Percentiles rank a stretch among this genome's conserved stretches.
phyloP scores from a whole-genome alignment of 2,888 invertebrate species.

The Agrochola lota region DNA sequence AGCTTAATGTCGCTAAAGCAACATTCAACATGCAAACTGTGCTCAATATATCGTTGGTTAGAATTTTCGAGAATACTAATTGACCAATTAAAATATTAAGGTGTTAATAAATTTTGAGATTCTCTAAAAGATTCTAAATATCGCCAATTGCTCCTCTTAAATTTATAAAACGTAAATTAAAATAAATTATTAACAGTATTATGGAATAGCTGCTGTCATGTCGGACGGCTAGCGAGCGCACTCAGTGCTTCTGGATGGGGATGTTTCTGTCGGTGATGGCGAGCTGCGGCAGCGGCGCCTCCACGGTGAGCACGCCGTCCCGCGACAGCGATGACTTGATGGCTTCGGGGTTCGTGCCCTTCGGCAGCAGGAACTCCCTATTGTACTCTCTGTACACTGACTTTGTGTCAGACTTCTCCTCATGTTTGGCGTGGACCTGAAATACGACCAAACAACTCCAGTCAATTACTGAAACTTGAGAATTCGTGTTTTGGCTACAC shows the following conservation, averaged over 20 bases:
- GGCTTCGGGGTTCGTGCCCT: conserved; percentile 98
- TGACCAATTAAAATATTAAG: conserved; percentile 76
- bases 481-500: conserved; percentile 61
- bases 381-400: conserved; percentile 99
- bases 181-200: conserved; percentile 89
- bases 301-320: conserved; percentile 98
- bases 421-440: conserved; percentile 99
- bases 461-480: conserved; percentile 38
- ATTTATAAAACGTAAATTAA: conserved; percentile 87
- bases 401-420: conserved; percentile 99
- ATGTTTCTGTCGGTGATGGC: conserved; percentile 95
- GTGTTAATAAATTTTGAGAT: conserved; percentile 86
- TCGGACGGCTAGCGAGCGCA: conserved; percentile 72
- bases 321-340: conserved; percentile 99
- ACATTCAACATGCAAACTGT: conserved; percentile 79
- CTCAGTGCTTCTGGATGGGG: conserved; percentile 93
- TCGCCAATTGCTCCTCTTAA: conserved; percentile 84
- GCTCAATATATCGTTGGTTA: conserved; percentile 75
- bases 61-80: conserved; percentile 77
- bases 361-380: conserved; percentile 98
- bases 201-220: conserved; percentile 88
- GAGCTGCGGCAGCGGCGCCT: conserved; percentile 98
- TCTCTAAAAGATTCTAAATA: conserved; percentile 87
- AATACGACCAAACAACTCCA: conserved; percentile 72
- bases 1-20: conserved; percentile 80